Evolutionary conservation across 1,140 invertebrate species (phyloP).

Genomic region (Meloidogyne chitwoodi): DNA sequence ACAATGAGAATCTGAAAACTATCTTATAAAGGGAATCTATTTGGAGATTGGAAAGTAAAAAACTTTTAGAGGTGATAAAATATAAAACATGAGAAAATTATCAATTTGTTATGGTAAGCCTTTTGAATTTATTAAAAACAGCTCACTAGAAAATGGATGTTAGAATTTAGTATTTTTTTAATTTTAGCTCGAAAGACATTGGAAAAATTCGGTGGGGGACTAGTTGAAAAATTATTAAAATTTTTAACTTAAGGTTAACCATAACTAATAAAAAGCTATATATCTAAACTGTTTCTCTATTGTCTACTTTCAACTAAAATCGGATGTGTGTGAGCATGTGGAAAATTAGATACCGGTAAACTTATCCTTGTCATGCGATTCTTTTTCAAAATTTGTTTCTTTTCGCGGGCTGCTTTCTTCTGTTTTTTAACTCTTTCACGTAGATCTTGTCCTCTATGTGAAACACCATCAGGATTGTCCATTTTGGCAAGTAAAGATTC

Average conservation of each 20-base stretch:
- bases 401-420: constrained; percentile 53
- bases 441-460: constrained; percentile 55
- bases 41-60: neutral
- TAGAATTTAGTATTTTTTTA: no score
- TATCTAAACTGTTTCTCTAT: neutral
- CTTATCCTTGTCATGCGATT: constrained; percentile 50
- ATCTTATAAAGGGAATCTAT: neutral
- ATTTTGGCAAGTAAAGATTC: constrained; percentile 52
- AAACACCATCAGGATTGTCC: constrained; percentile 56
- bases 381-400: constrained; percentile 51
- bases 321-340: constrained; percentile 19
- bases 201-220: no score
- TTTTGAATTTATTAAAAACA: neutral
- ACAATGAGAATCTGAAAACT: neutral
- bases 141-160: no score
- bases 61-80: neutral
- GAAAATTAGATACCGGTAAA: constrained; percentile 22
- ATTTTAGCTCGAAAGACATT: no score
- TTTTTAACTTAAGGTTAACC: neutral
- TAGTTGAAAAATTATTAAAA: no score
- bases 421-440: constrained; percentile 58
- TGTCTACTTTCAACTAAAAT: neutral
- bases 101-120: neutral
- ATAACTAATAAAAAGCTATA: neutral
- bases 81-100: neutral